Evolutionary conservation across 2,888 invertebrate genomes (phyloP), one percentile per base, ranked within the genome.

Genomic region (Asteroscopus sphinx): DNA sequence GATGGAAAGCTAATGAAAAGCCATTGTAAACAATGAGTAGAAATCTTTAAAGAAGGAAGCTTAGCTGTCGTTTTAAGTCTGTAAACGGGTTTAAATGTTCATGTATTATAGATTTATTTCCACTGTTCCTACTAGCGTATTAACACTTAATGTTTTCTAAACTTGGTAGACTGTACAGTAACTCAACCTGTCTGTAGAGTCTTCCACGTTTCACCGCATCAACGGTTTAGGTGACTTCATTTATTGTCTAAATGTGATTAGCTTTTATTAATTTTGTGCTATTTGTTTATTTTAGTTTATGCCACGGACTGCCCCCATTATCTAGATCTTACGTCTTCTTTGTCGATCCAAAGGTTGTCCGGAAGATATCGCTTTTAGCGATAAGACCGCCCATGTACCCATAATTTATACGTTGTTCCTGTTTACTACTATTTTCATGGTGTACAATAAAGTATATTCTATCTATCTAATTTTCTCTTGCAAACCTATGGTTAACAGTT

Each of bases 11-110:
- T 52, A 53, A 60, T 51, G 54, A 60, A 71, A 72, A 54, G 16
- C 68, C 26, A 80, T 77, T 79, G 77, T 68, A 77, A 80, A 80
- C 77, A 79, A 75, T 71, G 65, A 74, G 61, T 61, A 49, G 63
- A 64, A 63, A 60, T 48, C 59, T 48, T 39, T 45, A 16, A 17
- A 54, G 42, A 17, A 54, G 42, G 68, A 66, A 57, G 64, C 57
- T 49, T 16, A 57, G 42, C 17, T 58, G 57, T 51, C 45, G 48
- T 35, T 59, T 40, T 47, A 59, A 53, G 35, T 65, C 37, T 42
- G 30, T 54, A 58, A 61, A 55, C 58, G 57, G 53, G 64, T 65
- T 40, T 16, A 48, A 21, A 48, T 45, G 58, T 68, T 79, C 73
- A 77, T 77, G 79, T 70, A 57, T 76, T 74, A 77, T 78, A 70